Conservation (phyloP, 2,888 invertebrate species). For the Pheosia gnoma region DNA sequence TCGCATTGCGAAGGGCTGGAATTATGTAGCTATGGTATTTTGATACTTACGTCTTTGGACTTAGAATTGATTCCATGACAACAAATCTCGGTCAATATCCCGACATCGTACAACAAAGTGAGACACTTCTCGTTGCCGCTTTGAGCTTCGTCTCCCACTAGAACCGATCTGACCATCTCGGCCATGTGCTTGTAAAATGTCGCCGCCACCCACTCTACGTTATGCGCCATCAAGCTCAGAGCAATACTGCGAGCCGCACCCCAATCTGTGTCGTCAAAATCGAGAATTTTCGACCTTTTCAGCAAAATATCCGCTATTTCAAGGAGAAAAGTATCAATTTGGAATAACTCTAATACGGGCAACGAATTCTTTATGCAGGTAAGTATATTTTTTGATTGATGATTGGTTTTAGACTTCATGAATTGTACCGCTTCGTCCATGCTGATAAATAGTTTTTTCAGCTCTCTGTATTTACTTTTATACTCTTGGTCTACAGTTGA, state of each 20-base stretch:
- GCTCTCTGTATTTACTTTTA: conserved; percentile 68
- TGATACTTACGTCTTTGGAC: conserved; percentile 53
- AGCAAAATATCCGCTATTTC: conserved; percentile 70
- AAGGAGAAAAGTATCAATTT: conserved; percentile 79
- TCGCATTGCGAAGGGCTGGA: too few species aligned
- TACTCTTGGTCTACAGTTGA: conserved; percentile 67
- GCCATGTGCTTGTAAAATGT: conserved; percentile 83
- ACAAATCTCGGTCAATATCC: conserved; percentile 86
- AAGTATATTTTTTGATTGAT: conserved; percentile 64
- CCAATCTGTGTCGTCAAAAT: conserved; percentile 66
- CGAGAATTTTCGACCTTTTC: conserved; percentile 58
- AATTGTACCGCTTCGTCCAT: conserved; percentile 70
- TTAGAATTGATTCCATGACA: conserved; percentile 83
- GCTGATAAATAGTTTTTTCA: conserved; percentile 60
- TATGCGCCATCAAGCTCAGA: conserved; percentile 83
- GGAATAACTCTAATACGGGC: conserved; percentile 84
- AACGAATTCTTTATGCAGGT: conserved; percentile 79
- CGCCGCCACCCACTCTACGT: conserved; percentile 77
- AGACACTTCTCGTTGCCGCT: conserved; percentile 75
- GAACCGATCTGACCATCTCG: conserved; percentile 77
- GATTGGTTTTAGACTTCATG: conserved; percentile 59
- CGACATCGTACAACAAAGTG: conserved; percentile 82
- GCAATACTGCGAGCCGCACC: conserved; percentile 67
- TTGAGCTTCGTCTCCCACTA: conserved; percentile 79
- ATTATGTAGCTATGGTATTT: background rate